Base-by-base conservation (phyloP, 2,797 vertebrate species). In the Tragopan temminckii region DNA sequence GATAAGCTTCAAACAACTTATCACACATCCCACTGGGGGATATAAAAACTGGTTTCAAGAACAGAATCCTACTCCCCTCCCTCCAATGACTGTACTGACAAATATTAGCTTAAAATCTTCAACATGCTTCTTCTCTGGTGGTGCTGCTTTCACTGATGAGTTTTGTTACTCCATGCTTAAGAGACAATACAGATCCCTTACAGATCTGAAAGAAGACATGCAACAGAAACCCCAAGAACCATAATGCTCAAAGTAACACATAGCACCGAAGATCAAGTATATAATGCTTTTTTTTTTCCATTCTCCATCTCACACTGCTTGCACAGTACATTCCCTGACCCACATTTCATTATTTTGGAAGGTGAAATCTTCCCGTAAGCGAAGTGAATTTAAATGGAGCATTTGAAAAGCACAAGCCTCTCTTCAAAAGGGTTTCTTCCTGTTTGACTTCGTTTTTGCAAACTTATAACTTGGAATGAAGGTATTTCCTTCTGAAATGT, bases 11-110 rank as follows among this genome's bases (percentile, higher is more conserved):
- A 72, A 80, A 55, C 33, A 35, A 14, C 38, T 10, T 25, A 55
- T 27, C 62, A 38, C 13, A 50, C 6, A 64, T 3, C 5, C 19
- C 25, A 63, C 24, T 1, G 43, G 36, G 0, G 36, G 46, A 67
- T 5, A 5, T 12, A 29, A 76, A 84, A 68, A 31, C 15, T 50
- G 36, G 18, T 35, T 71, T 59, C 24, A 48, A 80, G 23, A 40
- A 63, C 71, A 71, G 33, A 90, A 80, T 16, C 13, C 43, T 42
- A 25, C 6, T 62, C 4, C 14, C 23, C 48, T 58, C 17, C 5
- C 59, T 55, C 18, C 7, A 3, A 27, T 1, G 0, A 45, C 33
- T 57, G 20, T 36, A 64, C 14, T 38, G 13, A 45, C 29, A 13
- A 85, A 50, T 9, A 64, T 25, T 42, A 66, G 27, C 55, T 61